Conservation (phyloP, 64 coral and sea anemone genomes). For the Montipora sp. region DNA sequence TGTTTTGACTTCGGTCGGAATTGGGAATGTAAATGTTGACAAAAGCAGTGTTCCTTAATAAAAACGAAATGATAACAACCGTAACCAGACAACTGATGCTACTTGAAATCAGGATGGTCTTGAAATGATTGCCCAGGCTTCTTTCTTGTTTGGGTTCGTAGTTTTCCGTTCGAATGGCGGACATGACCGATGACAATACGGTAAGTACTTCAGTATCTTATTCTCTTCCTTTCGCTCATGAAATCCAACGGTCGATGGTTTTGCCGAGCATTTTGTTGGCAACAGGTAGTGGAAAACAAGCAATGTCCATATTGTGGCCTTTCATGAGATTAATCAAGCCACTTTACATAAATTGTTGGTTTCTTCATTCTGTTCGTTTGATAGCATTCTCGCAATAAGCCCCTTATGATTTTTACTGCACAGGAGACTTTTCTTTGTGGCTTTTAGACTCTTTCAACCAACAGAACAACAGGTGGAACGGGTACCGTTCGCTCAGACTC, state of each 20-base stretch:
- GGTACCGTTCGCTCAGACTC: not conserved
- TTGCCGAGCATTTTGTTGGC: not conserved
- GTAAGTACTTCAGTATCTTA: not conserved
- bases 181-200: not conserved
- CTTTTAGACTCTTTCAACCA: not conserved
- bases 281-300: not conserved
- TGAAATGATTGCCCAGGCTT: slow-evolving; percentile 33
- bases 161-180: not conserved
- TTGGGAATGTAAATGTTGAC: slow-evolving; percentile 78
- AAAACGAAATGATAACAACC: slow-evolving; percentile 79
- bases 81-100: slow-evolving; percentile 78
- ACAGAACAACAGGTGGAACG: slow-evolving; percentile 2
- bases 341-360: not conserved
- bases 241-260: not conserved
- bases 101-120: slow-evolving; percentile 71
- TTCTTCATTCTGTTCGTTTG: not conserved
- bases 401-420: not conserved
- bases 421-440: not conserved
- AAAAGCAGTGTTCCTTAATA: slow-evolving; percentile 91
- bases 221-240: not conserved
- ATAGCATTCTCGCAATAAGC: not conserved
- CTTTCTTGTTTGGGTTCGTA: not conserved
- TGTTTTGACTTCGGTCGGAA: not conserved
- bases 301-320: not conserved
- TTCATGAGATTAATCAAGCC: not conserved